Evolutionary conservation across 1,140 invertebrate species (phyloP).

Genomic region (Ooceraea biroi): DNA sequence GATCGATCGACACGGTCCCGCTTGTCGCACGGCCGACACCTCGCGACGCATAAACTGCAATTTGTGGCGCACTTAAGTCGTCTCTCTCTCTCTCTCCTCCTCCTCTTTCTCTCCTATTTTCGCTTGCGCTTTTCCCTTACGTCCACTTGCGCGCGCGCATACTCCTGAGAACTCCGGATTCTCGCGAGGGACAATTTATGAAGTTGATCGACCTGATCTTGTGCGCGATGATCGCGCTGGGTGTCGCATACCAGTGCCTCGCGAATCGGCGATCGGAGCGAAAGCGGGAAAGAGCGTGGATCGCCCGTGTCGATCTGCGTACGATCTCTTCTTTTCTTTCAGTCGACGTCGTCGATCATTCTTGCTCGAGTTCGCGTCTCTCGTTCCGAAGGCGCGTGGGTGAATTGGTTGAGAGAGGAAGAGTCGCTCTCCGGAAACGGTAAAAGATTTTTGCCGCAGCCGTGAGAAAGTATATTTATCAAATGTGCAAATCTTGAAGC

Average conservation of each 20-base stretch:
- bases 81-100: not conserved
- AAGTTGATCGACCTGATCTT: slow-evolving; percentile 54
- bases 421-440: not conserved
- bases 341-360: not conserved
- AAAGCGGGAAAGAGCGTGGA: not conserved
- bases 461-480: no score
- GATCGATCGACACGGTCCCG: slow-evolving; percentile 19
- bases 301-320: not conserved
- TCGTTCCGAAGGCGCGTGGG: no score
- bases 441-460: not conserved
- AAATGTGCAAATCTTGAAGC: no score
- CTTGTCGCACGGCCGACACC: slow-evolving; percentile 67
- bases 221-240: slow-evolving; percentile 8
- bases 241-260: not conserved
- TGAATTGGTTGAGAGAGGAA: not conserved
- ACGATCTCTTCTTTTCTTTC: not conserved
- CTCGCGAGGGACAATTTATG: slow-evolving; percentile 64
- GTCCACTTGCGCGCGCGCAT: slow-evolving; percentile 15
- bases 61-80: slow-evolving; percentile 63
- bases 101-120: slow-evolving; percentile 3
- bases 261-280: slow-evolving; percentile 14
- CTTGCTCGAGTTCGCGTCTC: not conserved
- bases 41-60: slow-evolving; percentile 71
- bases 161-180: slow-evolving; percentile 39
- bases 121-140: slow-evolving; percentile 27